Conservation (phyloP, 2,888 invertebrate species). For the Drosophila ezoana region DNA sequence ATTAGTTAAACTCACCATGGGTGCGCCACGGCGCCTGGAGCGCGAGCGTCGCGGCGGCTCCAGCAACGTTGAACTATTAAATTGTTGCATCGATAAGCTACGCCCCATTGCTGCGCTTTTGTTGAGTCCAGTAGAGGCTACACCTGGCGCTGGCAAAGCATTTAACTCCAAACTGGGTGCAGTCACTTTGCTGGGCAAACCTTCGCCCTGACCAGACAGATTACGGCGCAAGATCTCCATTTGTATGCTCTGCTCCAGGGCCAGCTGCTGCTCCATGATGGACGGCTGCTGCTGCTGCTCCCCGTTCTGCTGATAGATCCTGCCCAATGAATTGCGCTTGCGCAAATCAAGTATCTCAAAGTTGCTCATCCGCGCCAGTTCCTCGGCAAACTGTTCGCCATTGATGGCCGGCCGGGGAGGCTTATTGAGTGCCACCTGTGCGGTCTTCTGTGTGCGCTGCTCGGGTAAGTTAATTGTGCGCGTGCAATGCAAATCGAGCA, state of each 20-base stretch:
- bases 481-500: conserved; percentile 58
- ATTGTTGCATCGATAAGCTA: neutral
- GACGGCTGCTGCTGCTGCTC: neutral
- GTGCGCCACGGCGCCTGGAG: neutral
- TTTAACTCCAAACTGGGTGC: neutral
- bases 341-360: conserved; percentile 79
- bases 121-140: accelerated
- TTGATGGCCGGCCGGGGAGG: conserved; percentile 68
- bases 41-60: neutral
- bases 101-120: neutral
- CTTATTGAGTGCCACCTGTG: conserved; percentile 54
- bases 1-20: conserved; percentile 19
- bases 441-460: neutral
- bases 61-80: no score
- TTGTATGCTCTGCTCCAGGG: conserved; percentile 61
- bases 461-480: neutral
- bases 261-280: conserved; percentile 34
- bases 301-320: conserved; percentile 28
- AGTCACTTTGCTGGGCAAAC: neutral
- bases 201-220: conserved; percentile 7
- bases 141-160: neutral
- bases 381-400: conserved; percentile 76
- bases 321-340: conserved; percentile 73
- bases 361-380: conserved; percentile 72
- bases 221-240: conserved; percentile 63